These are phyloP conservation scores for Apomyelois bistriatella DNA, from an alignment of 2,888 invertebrate genomes.

Conservation along the genomic window DNA sequence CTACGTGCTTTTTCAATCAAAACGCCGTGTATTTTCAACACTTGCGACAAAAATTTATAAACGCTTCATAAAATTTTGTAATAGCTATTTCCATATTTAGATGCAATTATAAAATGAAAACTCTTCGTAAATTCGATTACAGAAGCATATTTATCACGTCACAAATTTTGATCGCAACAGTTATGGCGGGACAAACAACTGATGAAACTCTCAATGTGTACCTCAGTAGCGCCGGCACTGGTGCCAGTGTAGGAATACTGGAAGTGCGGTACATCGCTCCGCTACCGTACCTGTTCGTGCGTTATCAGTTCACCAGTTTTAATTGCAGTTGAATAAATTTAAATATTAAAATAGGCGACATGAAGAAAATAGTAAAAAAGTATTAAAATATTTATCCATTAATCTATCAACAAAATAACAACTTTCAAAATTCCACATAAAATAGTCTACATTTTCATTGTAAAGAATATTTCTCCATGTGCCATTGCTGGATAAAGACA, in stretches of 20 bases:
- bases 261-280: slow-evolving; percentile 93
- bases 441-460: too few species aligned
- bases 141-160: slow-evolving; percentile 5
- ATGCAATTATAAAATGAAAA: neutral
- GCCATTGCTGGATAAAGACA: neutral
- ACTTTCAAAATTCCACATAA: too few species aligned
- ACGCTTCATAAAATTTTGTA: neutral
- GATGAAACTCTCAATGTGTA: slow-evolving; percentile 70
- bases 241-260: slow-evolving; percentile 92
- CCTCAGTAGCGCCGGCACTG: slow-evolving; percentile 86
- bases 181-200: slow-evolving; percentile 46
- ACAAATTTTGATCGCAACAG: slow-evolving; percentile 41
- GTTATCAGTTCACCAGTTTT: slow-evolving; percentile 50
- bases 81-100: neutral
- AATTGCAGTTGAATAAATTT: slow-evolving; percentile 26
- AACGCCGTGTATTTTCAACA: slow-evolving; percentile 35
- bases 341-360: neutral
- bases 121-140: too few species aligned
- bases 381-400: neutral
- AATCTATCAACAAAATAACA: too few species aligned
- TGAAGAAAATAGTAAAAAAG: neutral
- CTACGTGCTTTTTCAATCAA: slow-evolving; percentile 48
- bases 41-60: slow-evolving; percentile 42
- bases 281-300: slow-evolving; percentile 76
- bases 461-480: too few species aligned